These are phyloP conservation scores for Sterna hirundo DNA, from an alignment of 2,113 vertebrate genomes.

Conservation along the genomic window DNA sequence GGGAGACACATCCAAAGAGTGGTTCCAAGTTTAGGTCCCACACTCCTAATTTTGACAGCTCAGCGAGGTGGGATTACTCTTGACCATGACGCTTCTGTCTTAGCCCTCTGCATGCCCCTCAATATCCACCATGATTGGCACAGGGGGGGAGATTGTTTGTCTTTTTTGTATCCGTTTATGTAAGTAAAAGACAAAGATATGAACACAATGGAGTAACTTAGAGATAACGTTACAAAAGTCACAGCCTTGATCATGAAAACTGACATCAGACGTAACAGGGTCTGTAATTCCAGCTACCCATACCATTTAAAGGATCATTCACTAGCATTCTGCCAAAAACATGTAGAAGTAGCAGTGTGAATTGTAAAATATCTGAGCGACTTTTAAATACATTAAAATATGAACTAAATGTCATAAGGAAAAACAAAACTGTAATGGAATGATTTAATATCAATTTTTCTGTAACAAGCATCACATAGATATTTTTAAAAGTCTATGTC, in stretches of 20 bases:
- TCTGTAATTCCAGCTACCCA: not conserved
- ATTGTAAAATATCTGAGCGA: rapidly evolving
- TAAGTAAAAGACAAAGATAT: not conserved
- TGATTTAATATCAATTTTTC: not conserved
- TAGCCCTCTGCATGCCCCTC: not conserved
- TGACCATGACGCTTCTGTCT: not conserved
- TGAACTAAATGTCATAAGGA: not conserved
- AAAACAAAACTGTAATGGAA: not conserved
- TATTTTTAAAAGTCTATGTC: not conserved
- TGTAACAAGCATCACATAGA: not conserved
- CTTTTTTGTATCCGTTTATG: not conserved
- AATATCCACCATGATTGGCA: not conserved
- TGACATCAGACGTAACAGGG: not conserved
- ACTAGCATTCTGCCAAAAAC: not conserved
- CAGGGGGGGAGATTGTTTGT: rapidly evolving
- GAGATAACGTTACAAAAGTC: not conserved
- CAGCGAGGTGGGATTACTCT: not conserved
- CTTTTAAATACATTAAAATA: not conserved
- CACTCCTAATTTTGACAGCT: not conserved
- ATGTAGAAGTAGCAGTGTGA: rapidly evolving
- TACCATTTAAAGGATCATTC: not conserved
- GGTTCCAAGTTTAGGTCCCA: not conserved
- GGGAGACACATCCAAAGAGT: not conserved
- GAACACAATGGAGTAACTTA: not conserved
- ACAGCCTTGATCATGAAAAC: not conserved